A percentile compares a stretch with the other conserved stretches of the same genome.
Conservation (phyloP, 2,888 invertebrate species). For the Ischnus inquisitorius region DNA sequence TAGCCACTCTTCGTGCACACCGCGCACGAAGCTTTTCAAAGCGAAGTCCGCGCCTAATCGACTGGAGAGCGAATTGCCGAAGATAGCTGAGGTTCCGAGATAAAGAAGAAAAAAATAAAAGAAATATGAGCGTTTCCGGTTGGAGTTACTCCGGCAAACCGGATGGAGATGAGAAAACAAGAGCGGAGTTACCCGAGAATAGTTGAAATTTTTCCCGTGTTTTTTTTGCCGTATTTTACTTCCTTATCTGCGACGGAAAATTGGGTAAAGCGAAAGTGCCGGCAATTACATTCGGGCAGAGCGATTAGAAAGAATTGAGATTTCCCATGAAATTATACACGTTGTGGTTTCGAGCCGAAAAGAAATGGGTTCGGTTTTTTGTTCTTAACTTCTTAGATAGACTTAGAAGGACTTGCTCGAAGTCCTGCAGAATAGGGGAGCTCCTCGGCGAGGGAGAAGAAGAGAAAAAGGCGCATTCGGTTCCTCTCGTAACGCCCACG, state of each 20-base stretch:
- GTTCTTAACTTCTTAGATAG: not conserved
- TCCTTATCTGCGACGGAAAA: slow-evolving; percentile 51
- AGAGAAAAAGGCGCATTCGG: not conserved
- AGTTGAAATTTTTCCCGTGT: slow-evolving; percentile 46
- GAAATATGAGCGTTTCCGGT: too few species aligned
- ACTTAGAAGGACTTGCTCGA: slow-evolving; percentile 1
- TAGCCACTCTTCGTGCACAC: slow-evolving; percentile 15
- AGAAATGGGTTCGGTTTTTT: not conserved
- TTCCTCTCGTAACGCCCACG: slow-evolving; percentile 41
- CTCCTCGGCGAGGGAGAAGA: not conserved
- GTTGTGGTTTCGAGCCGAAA: not conserved
- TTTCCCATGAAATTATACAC: slow-evolving; percentile 8
- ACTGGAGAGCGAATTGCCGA: too few species aligned
- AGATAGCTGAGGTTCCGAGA: too few species aligned
- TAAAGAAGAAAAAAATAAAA: too few species aligned
- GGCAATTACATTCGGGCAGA: slow-evolving; percentile 18
- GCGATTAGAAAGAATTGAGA: not conserved
- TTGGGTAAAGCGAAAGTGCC: slow-evolving; percentile 34
- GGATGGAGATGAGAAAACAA: too few species aligned
- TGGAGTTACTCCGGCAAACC: too few species aligned
- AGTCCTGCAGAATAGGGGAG: not conserved
- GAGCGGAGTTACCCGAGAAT: not conserved
- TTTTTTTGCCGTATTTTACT: slow-evolving; percentile 33
- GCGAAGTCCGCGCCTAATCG: too few species aligned
- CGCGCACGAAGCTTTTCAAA: not conserved